A percentile compares a stretch with the other conserved stretches of the same genome.
Conservation (phyloP, 2,888 invertebrate species). For the Drosophila picticornis region DNA sequence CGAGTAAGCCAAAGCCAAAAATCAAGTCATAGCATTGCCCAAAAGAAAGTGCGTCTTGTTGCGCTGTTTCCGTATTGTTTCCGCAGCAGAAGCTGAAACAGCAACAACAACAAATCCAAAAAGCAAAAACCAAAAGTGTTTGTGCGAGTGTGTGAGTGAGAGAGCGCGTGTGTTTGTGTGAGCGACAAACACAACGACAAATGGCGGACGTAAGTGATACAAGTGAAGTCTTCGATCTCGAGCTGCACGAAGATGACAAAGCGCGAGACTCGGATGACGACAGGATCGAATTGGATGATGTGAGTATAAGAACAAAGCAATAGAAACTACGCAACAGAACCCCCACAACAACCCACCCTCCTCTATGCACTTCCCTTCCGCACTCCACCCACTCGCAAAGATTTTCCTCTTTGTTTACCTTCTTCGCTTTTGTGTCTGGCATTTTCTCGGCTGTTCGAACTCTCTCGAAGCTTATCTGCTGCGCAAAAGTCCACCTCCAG, state of each 20-base stretch:
- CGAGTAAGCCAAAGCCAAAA: conserved; percentile 39
- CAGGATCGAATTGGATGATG: conserved; percentile 94
- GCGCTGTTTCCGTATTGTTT: conserved; percentile 63
- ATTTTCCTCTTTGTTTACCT: conserved; percentile 74
- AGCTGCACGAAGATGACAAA: conserved; percentile 92
- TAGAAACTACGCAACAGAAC: conserved; percentile 61
- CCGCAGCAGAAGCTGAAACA: conserved; percentile 43
- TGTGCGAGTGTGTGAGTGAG: conserved; percentile 38
- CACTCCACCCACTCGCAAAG: conserved; percentile 12
- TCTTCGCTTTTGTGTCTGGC: conserved; percentile 53
- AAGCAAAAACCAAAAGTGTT: conserved; percentile 56
- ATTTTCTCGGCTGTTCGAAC: conserved; percentile 48
- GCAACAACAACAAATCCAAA: conserved; percentile 63
- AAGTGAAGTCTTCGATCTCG: conserved; percentile 95
- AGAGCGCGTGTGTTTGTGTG: conserved; percentile 29
- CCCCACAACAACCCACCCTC: background rate
- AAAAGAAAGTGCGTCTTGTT: conserved; percentile 48
- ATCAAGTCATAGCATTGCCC: conserved; percentile 46
- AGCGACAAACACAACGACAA: conserved; percentile 65
- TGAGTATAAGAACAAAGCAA: conserved; percentile 85
- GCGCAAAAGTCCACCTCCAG: conserved; percentile 71
- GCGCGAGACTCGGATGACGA: conserved; percentile 92
- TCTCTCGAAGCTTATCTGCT: conserved; percentile 64
- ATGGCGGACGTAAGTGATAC: conserved; percentile 85
- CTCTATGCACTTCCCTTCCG: background rate